These are phyloP conservation scores for Harlomillsia oculata DNA, from an alignment of 1,140 invertebrate genomes.

Conservation along the genomic window DNA sequence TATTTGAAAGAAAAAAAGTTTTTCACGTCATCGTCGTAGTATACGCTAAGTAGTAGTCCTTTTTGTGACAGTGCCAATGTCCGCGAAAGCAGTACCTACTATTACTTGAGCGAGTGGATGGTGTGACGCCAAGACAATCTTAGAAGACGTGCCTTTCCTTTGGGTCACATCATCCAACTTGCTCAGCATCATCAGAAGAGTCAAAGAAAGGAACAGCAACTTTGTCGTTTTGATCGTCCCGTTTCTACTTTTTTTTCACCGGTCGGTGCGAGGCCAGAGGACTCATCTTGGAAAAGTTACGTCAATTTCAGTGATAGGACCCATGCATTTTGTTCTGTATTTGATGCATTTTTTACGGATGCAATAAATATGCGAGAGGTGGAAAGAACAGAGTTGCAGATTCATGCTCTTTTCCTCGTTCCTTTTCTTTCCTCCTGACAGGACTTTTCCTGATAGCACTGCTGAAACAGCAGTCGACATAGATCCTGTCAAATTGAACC, in stretches of 20 bases:
- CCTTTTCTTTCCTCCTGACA: slow-evolving; percentile 15
- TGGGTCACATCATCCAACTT: too few relatives aligned
- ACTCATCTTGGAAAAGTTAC: slow-evolving; percentile 24
- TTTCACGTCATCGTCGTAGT: too few relatives aligned
- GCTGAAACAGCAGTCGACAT: slow-evolving; percentile 33
- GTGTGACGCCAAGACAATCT: too few relatives aligned
- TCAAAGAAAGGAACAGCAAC: background rate
- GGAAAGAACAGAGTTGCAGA: slow-evolving; percentile 27
- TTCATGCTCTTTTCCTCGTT: slow-evolving; percentile 27
- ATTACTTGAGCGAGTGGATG: too few relatives aligned
- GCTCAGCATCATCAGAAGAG: too few relatives aligned
- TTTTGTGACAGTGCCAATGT: too few relatives aligned
- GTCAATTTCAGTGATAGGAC: slow-evolving; percentile 29
- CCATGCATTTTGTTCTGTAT: slow-evolving; percentile 34
- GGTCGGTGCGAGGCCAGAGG: background rate
- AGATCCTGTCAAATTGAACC: slow-evolving; percentile 27
- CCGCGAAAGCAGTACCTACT: too few relatives aligned
- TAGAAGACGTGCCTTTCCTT: too few relatives aligned
- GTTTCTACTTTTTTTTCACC: slow-evolving; percentile 19
- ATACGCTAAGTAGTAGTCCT: too few relatives aligned
- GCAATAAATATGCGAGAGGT: slow-evolving; percentile 34
- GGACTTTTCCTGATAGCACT: slow-evolving; percentile 28
- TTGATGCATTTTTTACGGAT: slow-evolving; percentile 34
- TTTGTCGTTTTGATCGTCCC: background rate
- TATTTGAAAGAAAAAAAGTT: too few relatives aligned